A percentile compares a stretch with the other conserved stretches of the same genome.
Evolutionary conservation across 2,113 vertebrate species (phyloP).

Genomic region (Rhadina sibilatrix): DNA sequence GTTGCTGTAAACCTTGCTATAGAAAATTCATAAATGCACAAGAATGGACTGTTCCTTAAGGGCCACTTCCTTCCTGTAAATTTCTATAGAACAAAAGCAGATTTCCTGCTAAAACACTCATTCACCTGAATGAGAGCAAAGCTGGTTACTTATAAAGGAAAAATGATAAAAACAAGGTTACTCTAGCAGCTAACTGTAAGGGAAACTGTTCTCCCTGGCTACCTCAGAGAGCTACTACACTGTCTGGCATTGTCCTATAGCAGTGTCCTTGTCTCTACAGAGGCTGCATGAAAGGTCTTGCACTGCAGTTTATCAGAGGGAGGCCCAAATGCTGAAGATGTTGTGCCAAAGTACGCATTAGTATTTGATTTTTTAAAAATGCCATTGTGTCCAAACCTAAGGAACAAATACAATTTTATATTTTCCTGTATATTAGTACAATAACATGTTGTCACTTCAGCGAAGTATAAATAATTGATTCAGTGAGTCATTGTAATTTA

Average conservation of each 20-base stretch:
- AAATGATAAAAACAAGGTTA: not conserved
- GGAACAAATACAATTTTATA: not conserved
- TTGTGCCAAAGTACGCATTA: slow-evolving; percentile 38
- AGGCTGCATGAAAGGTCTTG: not conserved
- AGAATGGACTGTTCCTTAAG: not conserved
- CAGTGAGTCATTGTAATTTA: not conserved
- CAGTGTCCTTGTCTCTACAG: not conserved
- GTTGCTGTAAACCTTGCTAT: not conserved
- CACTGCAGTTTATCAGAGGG: not conserved
- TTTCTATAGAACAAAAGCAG: not conserved
- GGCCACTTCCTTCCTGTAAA: not conserved
- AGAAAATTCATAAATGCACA: not conserved
- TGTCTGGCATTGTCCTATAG: not conserved
- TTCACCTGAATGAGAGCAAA: not conserved
- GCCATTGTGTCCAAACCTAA: not conserved
- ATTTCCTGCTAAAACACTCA: not conserved
- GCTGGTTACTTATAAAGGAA: not conserved
- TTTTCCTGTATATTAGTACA: not conserved
- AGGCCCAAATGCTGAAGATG: not conserved
- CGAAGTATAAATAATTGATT: slow-evolving; percentile 3
- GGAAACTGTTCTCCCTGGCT: slow-evolving; percentile 5
- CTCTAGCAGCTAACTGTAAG: not conserved
- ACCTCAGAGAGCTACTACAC: not conserved
- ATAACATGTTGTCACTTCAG: not conserved
- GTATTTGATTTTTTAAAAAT: not conserved